These are phyloP conservation scores for Nomada goodeniana DNA, from an alignment of 2,888 invertebrate genomes.

Conservation along the genomic window DNA sequence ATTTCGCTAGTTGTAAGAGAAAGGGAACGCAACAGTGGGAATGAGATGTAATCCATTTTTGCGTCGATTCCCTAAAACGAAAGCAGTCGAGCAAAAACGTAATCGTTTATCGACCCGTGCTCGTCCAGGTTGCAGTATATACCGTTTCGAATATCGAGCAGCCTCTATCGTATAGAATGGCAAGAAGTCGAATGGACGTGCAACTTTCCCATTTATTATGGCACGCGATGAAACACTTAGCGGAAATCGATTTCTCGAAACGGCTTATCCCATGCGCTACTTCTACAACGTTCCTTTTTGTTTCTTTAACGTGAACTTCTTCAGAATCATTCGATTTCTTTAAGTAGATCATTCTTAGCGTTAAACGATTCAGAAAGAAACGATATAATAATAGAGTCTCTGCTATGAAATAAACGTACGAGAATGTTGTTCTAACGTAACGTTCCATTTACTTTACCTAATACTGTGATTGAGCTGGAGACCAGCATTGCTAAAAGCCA, in stretches of 20 bases:
- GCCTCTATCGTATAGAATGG: not conserved
- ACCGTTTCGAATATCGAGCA: conserved; percentile 33
- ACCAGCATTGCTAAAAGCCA: conserved; percentile 96
- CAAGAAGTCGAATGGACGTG: conserved; percentile 13
- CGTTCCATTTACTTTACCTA: conserved; percentile 86
- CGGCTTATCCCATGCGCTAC: not conserved
- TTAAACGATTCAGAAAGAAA: not conserved
- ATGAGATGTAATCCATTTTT: not conserved
- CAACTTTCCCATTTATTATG: conserved; percentile 31
- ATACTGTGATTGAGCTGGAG: conserved; percentile 93
- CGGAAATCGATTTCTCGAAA: conserved; percentile 19
- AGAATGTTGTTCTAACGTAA: not conserved
- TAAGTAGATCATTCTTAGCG: not conserved
- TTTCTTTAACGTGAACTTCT: too few relatives aligned
- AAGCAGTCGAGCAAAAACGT: conserved; percentile 4
- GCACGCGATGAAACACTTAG: not conserved
- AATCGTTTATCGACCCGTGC: conserved; percentile 31
- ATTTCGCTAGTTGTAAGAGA: not conserved
- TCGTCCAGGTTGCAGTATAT: conserved; percentile 1
- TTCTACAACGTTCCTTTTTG: not conserved
- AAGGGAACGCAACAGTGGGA: not conserved
- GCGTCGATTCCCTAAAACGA: not conserved
- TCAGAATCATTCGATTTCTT: too few relatives aligned
- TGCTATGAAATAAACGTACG: too few relatives aligned
- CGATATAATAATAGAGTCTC: too few relatives aligned